These are phyloP conservation scores for Perithous albicinctus DNA, from an alignment of 2,888 invertebrate genomes.

Conservation along the genomic window DNA sequence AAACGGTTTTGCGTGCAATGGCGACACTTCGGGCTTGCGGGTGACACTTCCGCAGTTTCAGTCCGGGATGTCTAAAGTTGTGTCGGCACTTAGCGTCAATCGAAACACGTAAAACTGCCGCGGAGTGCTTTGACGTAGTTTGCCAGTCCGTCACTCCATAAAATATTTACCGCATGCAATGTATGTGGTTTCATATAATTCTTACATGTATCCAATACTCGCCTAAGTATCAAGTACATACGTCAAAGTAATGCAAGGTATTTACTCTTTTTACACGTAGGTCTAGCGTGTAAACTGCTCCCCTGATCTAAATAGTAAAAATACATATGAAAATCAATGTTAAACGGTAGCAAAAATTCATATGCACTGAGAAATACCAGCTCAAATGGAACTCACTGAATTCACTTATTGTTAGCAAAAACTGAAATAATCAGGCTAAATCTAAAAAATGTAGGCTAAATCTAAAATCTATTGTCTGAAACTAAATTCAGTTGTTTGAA, in stretches of 20 bases:
- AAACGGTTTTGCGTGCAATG: conserved; percentile 1
- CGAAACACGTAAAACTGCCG: conserved; percentile 41
- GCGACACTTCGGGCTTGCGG: conserved; percentile 12
- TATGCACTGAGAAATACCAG: too few relatives aligned
- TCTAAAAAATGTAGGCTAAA: too few relatives aligned
- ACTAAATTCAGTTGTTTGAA: too few relatives aligned
- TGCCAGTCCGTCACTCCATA: conserved; percentile 40
- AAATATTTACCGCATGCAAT: background rate
- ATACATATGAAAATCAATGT: background rate
- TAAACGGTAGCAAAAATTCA: background rate
- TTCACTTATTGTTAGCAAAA: too few relatives aligned
- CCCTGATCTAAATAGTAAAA: too few relatives aligned
- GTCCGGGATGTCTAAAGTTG: conserved; percentile 44
- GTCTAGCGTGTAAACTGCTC: too few relatives aligned
- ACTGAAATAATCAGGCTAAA: too few relatives aligned
- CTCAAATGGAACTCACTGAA: too few relatives aligned
- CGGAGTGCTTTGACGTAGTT: conserved; percentile 38
- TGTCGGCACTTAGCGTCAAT: conserved; percentile 61
- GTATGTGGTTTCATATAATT: background rate
- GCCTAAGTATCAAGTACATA: background rate
- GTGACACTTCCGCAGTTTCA: conserved; percentile 42
- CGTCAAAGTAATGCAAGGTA: background rate
- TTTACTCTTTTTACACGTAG: background rate
- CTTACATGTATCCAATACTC: background rate
- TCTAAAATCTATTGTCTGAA: too few relatives aligned